Percentiles rank a stretch among this genome's conserved stretches.
These are phyloP conservation scores for Crypturellus undulatus DNA, from an alignment of 2,113 vertebrate genomes.

Conservation along the genomic window DNA sequence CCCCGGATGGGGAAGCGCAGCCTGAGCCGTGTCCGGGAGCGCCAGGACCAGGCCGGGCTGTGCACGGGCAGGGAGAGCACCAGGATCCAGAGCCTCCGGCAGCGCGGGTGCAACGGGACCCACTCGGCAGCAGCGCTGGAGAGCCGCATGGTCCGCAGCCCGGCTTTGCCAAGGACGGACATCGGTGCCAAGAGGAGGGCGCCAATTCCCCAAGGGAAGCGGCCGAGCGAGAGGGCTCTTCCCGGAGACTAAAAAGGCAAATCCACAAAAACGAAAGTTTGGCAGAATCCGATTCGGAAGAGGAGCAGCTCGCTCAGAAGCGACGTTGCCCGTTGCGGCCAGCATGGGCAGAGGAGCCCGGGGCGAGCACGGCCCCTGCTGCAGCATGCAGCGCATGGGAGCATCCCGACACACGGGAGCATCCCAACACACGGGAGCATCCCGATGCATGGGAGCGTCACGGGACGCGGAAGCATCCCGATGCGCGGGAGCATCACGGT, in stretches of 20 bases:
- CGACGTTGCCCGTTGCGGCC: not conserved
- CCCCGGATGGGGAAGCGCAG: not conserved
- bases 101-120: not conserved
- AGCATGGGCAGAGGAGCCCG: too few species aligned
- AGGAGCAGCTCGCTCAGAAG: not conserved
- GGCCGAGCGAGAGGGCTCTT: not conserved
- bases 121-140: not conserved
- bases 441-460: too few species aligned
- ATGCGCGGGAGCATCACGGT: too few species aligned
- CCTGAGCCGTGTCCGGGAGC: not conserved
- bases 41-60: too few species aligned
- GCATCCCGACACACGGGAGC: too few species aligned
- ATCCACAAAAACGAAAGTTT: not conserved
- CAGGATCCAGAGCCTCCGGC: not conserved
- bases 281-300: not conserved
- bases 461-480: too few species aligned
- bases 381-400: too few species aligned
- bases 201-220: not conserved
- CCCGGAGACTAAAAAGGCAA: not conserved
- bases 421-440: too few species aligned
- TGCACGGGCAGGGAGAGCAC: not conserved
- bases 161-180: too few species aligned
- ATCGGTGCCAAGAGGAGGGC: not conserved
- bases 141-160: not conserved
- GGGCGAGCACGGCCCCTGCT: too few species aligned